Evolutionary conservation across 2,113 vertebrate genomes (phyloP), one percentile per base, ranked within the genome.

Genomic region (Stictonetta naevosa): DNA sequence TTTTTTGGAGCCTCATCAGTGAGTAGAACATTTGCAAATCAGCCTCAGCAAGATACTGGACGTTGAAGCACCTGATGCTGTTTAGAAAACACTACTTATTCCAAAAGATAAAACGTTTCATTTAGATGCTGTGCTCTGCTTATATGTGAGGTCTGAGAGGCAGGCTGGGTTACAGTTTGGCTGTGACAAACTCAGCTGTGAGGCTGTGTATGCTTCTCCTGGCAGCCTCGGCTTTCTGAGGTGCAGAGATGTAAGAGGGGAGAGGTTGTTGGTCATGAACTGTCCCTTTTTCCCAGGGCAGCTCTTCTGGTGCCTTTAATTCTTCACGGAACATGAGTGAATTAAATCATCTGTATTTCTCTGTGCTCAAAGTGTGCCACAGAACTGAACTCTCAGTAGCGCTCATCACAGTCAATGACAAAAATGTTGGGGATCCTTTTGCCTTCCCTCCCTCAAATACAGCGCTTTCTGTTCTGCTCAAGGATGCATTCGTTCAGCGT

Each of bases 61-160:
- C 18, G 18, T 36, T 42, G 64, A 88, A 96, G 80, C 59, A 83
- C 55, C 75, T 91, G 81, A 90, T 44, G 23, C 55, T 78, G 50
- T 76, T 94, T 79, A 90, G 93, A 96, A 93, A 95, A 62, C 33
- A 77, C 40, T 58, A 6, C 52, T 11, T 82, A 44, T 92, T 96
- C 91, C 66, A 55, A 63, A 92, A 86, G 87, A 40, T 88, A 90
- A 73, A 92, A 23, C 0, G 1, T 84, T 77, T 48, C 62, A 53
- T 68, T 82, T 62, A 74, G 55, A 38, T 44, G 28, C 62, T 44
- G 10, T 18, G 8, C 75, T 88, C 83, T 80, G 46, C 56, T 82
- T 63, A 15, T 67, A 85, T 74, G 64, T 52, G 33, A 29, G 0
- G 2, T 53, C 48, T 82, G 50, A 11, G 59, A 46, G 77, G 34